These are phyloP conservation scores for Myopa tessellatipennis DNA, from an alignment of 2,888 invertebrate species.

Conservation along the genomic window DNA sequence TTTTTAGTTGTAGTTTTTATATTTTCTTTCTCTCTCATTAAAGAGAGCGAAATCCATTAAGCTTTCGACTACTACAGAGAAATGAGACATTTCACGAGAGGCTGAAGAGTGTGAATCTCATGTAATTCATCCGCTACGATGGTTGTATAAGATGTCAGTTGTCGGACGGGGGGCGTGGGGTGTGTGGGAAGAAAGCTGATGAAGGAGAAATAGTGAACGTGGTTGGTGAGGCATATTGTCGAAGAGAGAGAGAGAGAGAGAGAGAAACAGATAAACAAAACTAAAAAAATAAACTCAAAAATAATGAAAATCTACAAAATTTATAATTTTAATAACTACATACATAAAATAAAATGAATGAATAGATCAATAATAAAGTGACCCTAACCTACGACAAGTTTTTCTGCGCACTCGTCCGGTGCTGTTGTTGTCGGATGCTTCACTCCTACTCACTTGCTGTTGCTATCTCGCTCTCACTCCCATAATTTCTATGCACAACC, in stretches of 20 bases:
- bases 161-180: neutral
- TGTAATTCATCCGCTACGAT: constrained; percentile 15
- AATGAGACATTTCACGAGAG: neutral
- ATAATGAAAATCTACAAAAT: neutral
- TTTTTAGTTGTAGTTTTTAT: no score
- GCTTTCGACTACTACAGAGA: no score
- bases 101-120: neutral
- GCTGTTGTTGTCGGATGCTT: no score
- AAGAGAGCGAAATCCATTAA: no score
- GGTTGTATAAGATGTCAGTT: neutral
- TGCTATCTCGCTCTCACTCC: neutral
- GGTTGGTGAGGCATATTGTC: neutral
- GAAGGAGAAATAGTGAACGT: neutral
- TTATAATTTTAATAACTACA: neutral
- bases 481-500: neutral
- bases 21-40: no score
- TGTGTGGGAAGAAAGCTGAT: neutral
- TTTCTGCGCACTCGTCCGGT: neutral
- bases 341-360: no score
- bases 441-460: neutral
- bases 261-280: no score
- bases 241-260: no score
- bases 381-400: constrained; percentile 21
- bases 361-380: neutral
- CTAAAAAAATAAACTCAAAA: neutral